Conservation (phyloP, 2,888 invertebrate species). For the Eupithecia insigniata region DNA sequence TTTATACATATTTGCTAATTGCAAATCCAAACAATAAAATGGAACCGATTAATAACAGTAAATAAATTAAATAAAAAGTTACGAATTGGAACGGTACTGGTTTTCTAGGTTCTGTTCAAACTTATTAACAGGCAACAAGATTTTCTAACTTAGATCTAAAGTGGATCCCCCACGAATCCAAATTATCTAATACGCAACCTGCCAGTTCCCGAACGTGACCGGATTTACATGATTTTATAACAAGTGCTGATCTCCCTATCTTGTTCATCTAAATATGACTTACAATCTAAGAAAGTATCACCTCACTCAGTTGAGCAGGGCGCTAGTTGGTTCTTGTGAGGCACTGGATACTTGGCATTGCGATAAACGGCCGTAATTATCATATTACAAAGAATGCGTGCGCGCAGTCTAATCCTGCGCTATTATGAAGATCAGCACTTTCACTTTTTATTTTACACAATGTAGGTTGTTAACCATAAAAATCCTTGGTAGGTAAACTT, state of each 20-base stretch:
- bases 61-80: no score
- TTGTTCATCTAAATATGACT: neutral
- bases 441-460: constrained; percentile 18
- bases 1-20: no score
- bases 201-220: neutral
- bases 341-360: neutral
- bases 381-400: constrained; percentile 26
- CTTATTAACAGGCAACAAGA: neutral
- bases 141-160: neutral
- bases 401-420: constrained; percentile 24
- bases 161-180: neutral
- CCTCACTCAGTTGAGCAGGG: neutral
- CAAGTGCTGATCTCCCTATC: neutral
- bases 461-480: neutral
- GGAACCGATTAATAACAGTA: neutral
- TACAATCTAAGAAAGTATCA: neutral
- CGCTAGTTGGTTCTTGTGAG: neutral
- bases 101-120: neutral
- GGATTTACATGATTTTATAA: constrained; percentile 1
- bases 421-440: constrained; percentile 29
- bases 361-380: constrained; percentile 27
- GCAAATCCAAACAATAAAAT: no score
- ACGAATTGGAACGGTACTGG: no score
- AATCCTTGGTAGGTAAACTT: no score
- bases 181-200: neutral